Percentiles rank a stretch among this genome's conserved stretches.
Conservation (phyloP, 2,797 vertebrate species). For the Rachycentron canadum region DNA sequence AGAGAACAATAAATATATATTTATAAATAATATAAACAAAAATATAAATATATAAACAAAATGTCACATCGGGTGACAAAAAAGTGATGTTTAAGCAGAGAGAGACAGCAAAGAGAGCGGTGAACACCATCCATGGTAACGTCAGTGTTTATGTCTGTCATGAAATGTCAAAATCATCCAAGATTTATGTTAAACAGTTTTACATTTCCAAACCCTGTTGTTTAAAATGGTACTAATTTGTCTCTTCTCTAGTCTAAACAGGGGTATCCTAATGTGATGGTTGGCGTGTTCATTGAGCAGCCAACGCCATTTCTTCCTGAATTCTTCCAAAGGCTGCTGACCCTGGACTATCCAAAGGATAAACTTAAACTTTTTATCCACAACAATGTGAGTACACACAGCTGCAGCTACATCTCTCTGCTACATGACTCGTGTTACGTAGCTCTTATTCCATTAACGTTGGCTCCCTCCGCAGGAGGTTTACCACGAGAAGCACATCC, state of each 20-base stretch:
- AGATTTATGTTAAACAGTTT: slow-evolving; percentile 65
- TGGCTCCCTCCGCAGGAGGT: slow-evolving; percentile 89
- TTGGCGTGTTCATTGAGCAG: slow-evolving; percentile 97
- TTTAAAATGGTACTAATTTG: slow-evolving; percentile 49
- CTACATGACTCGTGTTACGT: not conserved
- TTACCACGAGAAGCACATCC: slow-evolving; percentile 98
- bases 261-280: slow-evolving; percentile 91
- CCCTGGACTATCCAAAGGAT: slow-evolving; percentile 93
- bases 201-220: slow-evolving; percentile 4
- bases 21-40: too few relatives aligned
- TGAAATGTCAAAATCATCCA: slow-evolving; percentile 41
- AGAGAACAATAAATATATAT: slow-evolving; percentile 10
- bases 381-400: slow-evolving; percentile 90
- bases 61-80: not conserved
- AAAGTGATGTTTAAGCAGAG: not conserved
- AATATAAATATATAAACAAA: too few relatives aligned
- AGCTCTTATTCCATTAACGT: slow-evolving; percentile 41
- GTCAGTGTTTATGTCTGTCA: slow-evolving; percentile 4
- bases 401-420: slow-evolving; percentile 30
- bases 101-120: too few relatives aligned
- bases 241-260: slow-evolving; percentile 78
- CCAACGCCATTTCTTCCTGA: slow-evolving; percentile 95
- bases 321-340: slow-evolving; percentile 91
- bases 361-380: slow-evolving; percentile 93
- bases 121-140: slow-evolving; percentile 16